A percentile compares a stretch with the other conserved stretches of the same genome.
Conservation (phyloP, 2,797 vertebrate genomes). For the Epinephelus malabaricus region DNA sequence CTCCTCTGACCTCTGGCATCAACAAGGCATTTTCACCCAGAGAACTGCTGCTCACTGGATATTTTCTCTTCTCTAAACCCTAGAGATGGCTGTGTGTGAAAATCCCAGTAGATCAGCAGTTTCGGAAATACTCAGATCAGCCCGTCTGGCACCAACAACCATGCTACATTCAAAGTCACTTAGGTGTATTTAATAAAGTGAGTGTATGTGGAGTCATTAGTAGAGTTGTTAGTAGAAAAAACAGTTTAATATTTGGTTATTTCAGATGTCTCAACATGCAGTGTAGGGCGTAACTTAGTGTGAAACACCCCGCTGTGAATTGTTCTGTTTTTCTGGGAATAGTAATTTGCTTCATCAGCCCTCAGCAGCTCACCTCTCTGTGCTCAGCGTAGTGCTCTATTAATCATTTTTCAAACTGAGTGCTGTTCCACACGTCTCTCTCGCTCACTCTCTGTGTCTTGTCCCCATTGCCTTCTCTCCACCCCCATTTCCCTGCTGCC, state of each 20-base stretch:
- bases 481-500: not conserved
- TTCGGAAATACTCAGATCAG: too few relatives aligned
- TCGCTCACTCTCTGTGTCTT: conserved; percentile 33
- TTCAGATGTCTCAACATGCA: conserved; percentile 23
- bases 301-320: conserved; percentile 39
- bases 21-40: too few relatives aligned
- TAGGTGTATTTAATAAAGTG: too few relatives aligned
- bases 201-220: not conserved
- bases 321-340: conserved; percentile 64
- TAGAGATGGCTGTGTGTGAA: too few relatives aligned
- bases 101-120: too few relatives aligned
- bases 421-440: conserved; percentile 36
- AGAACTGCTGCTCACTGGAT: too few relatives aligned
- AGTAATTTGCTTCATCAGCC: conserved; percentile 56
- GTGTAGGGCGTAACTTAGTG: conserved; percentile 25
- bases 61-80: too few relatives aligned
- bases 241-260: conserved; percentile 20
- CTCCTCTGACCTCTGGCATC: too few relatives aligned
- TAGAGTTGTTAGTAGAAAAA: conserved; percentile 2
- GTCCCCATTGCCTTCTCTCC: conserved; percentile 24
- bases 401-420: conserved; percentile 61
- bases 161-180: too few relatives aligned
- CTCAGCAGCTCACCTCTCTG: conserved; percentile 44
- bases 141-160: too few relatives aligned
- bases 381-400: conserved; percentile 49